Conservation (phyloP, 2,888 invertebrate species). For the Ethmia dodecea region DNA sequence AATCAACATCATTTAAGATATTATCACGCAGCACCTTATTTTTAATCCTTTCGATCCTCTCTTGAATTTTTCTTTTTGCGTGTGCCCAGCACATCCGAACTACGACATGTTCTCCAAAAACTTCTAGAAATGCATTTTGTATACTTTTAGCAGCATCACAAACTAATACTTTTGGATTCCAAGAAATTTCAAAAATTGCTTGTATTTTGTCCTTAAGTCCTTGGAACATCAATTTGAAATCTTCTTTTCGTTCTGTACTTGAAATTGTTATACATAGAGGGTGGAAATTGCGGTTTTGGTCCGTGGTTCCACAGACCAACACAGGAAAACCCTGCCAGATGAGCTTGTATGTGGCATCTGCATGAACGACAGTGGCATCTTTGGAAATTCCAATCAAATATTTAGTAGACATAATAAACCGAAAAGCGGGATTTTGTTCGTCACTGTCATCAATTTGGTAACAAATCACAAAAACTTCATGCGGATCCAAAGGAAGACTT, state of each 20-base stretch:
- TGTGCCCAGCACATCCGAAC: constrained; percentile 1
- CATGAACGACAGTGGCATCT: constrained; percentile 5
- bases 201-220: constrained; percentile 4
- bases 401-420: no score
- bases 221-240: constrained; percentile 6
- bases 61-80: not conserved
- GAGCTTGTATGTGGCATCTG: constrained; percentile 8
- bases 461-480: no score
- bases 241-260: constrained; percentile 2
- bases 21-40: not conserved
- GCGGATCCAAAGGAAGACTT: constrained; percentile 1
- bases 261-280: constrained; percentile 3
- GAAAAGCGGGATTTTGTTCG: no score
- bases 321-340: constrained; percentile 13
- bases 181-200: not conserved
- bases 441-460: no score
- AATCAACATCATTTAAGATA: constrained; percentile 1
- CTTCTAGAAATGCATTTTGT: constrained; percentile 10
- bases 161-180: constrained; percentile 7
- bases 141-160: constrained; percentile 9
- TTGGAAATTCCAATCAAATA: constrained; percentile 2
- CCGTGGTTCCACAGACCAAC: constrained; percentile 7
- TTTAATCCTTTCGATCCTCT: not conserved
- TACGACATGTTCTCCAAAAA: constrained; percentile 5
- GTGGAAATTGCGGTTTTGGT: constrained; percentile 8